Base-by-base conservation (phyloP, 2,113 vertebrate genomes). In the Saccopteryx leptura region DNA sequence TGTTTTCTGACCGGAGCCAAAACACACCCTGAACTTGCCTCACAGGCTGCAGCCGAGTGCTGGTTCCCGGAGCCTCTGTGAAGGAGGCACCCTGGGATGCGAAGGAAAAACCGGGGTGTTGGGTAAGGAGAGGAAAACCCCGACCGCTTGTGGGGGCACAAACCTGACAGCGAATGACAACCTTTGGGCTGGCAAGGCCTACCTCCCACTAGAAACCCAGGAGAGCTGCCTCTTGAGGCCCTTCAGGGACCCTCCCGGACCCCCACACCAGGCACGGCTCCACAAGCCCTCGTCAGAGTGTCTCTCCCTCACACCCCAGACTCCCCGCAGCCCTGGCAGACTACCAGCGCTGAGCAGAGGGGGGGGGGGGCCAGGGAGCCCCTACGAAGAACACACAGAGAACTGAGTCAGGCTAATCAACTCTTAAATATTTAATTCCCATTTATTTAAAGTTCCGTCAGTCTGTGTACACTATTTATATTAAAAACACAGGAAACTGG, bases 361-460 rank as follows among this genome's bases (percentile, higher is more conserved):
- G 66, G 21, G 48, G 6, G 1, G 1, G 26, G 68, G 1, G 28
- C 19, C 1, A 17, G 5, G 11, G 26, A 56, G 84, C 31, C n/a
- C 26, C 76, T 69, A 66, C 12, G 39, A 75, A 81, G 58, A 84
- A 58, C 28, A 95, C 0, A 9, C 23, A 11, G 88, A 78, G 33
- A 88, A 96, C 72, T 24, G 58, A 84, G 60, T 33, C 74, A 81
- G 90, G 54, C 33, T 72, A 72, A 31, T 96, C 93, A 28, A n/a
- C 82, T 96, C 98, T 98, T 98, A 98, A 98, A 98, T 99, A 99
- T 80, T 98, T 98, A 98, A 96, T 96, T 98, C 87, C 54, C 95
- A 96, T 98, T 98, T 98, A 98, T 98, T 98, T 98, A 98, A 98
- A 98, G 97, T 98, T 97, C 95, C 85, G 96, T 98, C 98, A 97